Evolutionary conservation across 2,113 vertebrate species (phyloP), one percentile per base, ranked within the genome.

Genomic region (Psilopsiagon aymara): DNA sequence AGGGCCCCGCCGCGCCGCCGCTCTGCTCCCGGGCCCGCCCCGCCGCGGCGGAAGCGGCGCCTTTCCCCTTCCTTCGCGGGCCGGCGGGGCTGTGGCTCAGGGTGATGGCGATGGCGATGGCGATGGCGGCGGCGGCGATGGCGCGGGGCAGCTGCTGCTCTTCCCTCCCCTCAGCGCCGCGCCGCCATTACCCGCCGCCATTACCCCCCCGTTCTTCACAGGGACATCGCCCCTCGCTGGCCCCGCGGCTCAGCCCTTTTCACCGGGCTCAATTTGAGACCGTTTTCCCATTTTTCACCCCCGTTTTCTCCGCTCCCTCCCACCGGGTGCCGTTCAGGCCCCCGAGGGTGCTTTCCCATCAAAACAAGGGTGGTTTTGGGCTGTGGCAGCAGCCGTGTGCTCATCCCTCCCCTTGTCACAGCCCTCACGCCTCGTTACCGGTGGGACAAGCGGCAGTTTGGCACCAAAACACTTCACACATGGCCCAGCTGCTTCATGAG

Each of bases 271-370:
- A 39, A 41, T 3, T 25, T 20, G 4, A 5, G 21, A 0, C 17
- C 2, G 55, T 13, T 35, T 16, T 16, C 4, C 5, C 18, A 9
- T 21, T 41, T n/a, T 18, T 3, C 9, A 12, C 2, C 6, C 27
- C 18, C 0, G 0, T 53, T 77, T 82, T 19, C 20, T 18, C 8
- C 0, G 1, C 12, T 66, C 6, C 7, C 25, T 7, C 18, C 5
- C 8, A 0, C 14, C 15, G 33, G 0, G 4, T 28, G 41, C 13
- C 25, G 8, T 25, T 6, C 1, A 10, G 35, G 8, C 9, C 20
- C 17, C 14, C 0, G 1, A 18, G 9, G 0, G 1, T 10, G 11
- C 17, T 52, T 49, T 66, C 6, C 39, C 29, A 2, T 75, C 23
- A 79, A 71, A 79, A 49, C 8, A 35, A 35, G 9, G 9, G 37